These are phyloP conservation scores for Myotis brandtii DNA, from an alignment of 2,113 vertebrate genomes.

Conservation along the genomic window DNA sequence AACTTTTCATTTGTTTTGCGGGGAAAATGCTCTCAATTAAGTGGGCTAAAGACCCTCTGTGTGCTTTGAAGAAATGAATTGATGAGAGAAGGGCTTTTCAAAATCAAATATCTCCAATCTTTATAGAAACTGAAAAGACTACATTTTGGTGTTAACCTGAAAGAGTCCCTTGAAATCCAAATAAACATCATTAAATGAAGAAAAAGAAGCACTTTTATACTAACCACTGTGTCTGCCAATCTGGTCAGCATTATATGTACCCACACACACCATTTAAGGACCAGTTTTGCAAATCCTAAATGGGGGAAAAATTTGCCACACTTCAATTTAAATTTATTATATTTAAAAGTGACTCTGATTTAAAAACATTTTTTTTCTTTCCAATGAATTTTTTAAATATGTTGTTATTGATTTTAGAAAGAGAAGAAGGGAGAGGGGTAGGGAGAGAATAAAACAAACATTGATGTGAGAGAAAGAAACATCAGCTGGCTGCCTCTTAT, in stretches of 20 bases:
- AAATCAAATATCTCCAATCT: neutral
- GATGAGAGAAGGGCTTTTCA: conserved; percentile 15
- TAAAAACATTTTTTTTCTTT: conserved; percentile 20
- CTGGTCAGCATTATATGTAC: neutral
- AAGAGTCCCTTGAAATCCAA: conserved; percentile 40
- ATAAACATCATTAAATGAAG: neutral
- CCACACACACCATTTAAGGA: neutral
- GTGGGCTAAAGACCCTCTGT: neutral
- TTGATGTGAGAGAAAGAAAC: too few species aligned
- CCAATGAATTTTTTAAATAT: neutral
- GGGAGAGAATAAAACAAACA: too few species aligned
- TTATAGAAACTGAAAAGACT: neutral
- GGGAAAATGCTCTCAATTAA: neutral
- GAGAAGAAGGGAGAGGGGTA: too few species aligned
- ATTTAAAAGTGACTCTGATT: conserved; percentile 17
- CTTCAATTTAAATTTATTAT: neutral
- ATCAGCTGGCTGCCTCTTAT: too few species aligned
- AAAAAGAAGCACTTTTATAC: conserved; percentile 3
- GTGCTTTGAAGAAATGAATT: neutral
- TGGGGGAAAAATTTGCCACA: neutral
- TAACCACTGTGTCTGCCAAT: neutral
- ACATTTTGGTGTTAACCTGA: conserved; percentile 1
- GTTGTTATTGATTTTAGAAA: too few species aligned
- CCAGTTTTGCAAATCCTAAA: conserved; percentile 12
- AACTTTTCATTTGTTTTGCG: conserved; percentile 15